Evolutionary conservation across 1,140 invertebrate genomes (phyloP).

Genomic region (Polypedilum vanderplanki): DNA sequence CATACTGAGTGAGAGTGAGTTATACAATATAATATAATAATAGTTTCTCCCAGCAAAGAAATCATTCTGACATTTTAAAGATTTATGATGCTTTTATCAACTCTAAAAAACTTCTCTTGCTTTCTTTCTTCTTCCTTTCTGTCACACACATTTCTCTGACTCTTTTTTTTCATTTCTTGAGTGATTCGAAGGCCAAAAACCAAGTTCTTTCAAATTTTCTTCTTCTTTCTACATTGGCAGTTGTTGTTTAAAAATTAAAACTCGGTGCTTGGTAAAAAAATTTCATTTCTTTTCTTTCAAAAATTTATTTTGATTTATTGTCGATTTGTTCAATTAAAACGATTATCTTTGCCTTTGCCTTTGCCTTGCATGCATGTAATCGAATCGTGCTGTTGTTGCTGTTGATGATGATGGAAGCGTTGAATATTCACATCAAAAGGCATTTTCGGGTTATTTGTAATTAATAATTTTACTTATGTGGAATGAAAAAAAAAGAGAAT

Average conservation of each 20-base stretch:
- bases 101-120: not conserved
- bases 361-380: too few species aligned
- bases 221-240: not conserved
- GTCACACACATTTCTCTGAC: not conserved
- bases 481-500: not conserved
- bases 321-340: conserved; percentile 28
- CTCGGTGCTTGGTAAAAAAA: not conserved
- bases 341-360: not conserved
- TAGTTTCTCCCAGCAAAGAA: not conserved
- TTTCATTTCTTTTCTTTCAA: not conserved
- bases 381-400: not conserved
- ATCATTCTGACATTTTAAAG: conserved; percentile 21
- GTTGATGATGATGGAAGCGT: conserved; percentile 10
- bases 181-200: not conserved
- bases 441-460: not conserved
- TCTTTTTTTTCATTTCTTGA: conserved; percentile 7
- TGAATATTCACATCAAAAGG: not conserved
- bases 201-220: not conserved
- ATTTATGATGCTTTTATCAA: conserved; percentile 27
- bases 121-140: too few species aligned
- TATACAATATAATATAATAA: conserved; percentile 27
- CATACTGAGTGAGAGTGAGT: conserved; percentile 12
- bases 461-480: too few species aligned
- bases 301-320: conserved; percentile 15
- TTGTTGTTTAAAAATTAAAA: not conserved